Base-by-base conservation (phyloP, 2,888 invertebrate species). In the Dexiosoma caninum region DNA sequence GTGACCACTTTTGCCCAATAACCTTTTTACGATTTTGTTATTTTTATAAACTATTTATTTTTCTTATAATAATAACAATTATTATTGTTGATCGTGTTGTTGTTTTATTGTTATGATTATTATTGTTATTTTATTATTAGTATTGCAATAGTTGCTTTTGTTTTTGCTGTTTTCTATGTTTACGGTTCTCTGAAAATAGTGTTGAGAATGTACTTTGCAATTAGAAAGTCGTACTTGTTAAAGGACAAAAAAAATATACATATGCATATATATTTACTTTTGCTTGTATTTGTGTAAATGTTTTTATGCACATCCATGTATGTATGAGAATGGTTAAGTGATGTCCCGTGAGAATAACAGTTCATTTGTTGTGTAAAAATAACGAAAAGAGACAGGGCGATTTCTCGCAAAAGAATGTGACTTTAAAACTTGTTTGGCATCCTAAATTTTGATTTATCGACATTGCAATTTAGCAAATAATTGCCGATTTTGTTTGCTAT, bases 351-450 rank as follows among this genome's bases (percentile, higher is more conserved):
- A 32, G 23, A 55, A 64, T 64, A 35, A 27, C 32, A 44, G 3
- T 27, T n/a, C n/a, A 12, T 53, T 35, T 51, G 53, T 51, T 53
- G 27, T 27, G 57, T 70, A 23, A 35, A 44, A 23, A 59, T n/a
- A 53, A 19, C 2, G 21, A 69, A 55, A 60, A 16, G 16, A 44
- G 12, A 42, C 27, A 14, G 30, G 16, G 35, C 12, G 27, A 40
- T 62, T n/a, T 16, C 27, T 55, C n/a, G n/a, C n/a, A 27, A 5
- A 27, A 27, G 27, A 19, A 46, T 2, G 42, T 23, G 2, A 23
- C 7, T n/a, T n/a, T 2, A 8, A n/a, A 7, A 6, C 27, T 27
- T 14, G 8, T n/a, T 19, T 23, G n/a, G n/a, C n/a, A n/a, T n/a
- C 49, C 12, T 35, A 21, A 55, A 37, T 23, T 14, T 30, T 30